phyloP scores from a whole-genome alignment of 2,888 invertebrate species.

The Dilophus febrilis region DNA sequence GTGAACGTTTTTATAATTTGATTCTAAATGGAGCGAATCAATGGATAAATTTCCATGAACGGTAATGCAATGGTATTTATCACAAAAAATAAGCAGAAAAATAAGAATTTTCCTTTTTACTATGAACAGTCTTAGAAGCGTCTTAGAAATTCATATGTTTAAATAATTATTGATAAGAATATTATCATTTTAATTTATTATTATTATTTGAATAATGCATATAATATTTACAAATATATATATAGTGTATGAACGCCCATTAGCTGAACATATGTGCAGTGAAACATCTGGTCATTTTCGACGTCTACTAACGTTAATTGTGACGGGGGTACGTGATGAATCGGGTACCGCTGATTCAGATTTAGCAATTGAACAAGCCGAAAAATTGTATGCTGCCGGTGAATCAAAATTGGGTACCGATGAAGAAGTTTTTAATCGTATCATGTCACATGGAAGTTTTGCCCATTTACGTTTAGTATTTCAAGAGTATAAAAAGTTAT shows the following conservation, averaged over 20 bases:
- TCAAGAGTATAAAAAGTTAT: constrained; percentile 54
- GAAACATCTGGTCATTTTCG: constrained; percentile 68
- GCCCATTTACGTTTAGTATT: constrained; percentile 49
- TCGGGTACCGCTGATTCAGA: constrained; percentile 41
- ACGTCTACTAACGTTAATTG: constrained; percentile 52
- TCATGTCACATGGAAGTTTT: constrained; percentile 58
- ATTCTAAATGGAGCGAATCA: too few relatives aligned
- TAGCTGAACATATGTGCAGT: constrained; percentile 57
- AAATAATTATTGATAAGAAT: too few relatives aligned
- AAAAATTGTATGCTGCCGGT: constrained; percentile 50
- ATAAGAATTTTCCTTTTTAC: too few relatives aligned
- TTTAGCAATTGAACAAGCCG: constrained; percentile 54
- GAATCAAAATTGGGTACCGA: constrained; percentile 56
- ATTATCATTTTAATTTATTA: too few relatives aligned
- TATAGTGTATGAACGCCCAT: constrained; percentile 45
- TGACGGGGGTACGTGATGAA: constrained; percentile 48
- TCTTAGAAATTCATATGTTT: too few relatives aligned
- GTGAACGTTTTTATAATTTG: too few relatives aligned
- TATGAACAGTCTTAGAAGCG: too few relatives aligned
- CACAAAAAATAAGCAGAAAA: too few relatives aligned
- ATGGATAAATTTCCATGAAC: too few relatives aligned
- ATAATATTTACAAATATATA: constrained; percentile 6
- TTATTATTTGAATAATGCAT: background rate
- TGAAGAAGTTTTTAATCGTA: constrained; percentile 52
- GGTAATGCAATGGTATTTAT: too few relatives aligned